Evolutionary conservation across 2,113 vertebrate genomes (phyloP).

Genomic region (Tichodroma muraria): DNA sequence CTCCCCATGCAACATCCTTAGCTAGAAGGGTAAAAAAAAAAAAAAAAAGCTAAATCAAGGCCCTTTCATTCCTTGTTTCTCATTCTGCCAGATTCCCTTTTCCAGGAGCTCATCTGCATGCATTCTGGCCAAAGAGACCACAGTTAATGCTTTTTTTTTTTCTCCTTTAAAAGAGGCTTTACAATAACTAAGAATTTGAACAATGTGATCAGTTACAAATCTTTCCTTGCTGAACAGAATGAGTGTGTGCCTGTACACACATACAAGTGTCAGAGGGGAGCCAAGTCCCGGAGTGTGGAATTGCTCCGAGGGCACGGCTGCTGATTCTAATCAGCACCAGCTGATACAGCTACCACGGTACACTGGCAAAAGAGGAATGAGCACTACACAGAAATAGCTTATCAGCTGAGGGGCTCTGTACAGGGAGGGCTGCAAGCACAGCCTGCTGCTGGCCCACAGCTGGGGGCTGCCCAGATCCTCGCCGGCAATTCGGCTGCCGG

Average conservation of each 20-base stretch:
- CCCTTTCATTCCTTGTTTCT: slow-evolving; percentile 5
- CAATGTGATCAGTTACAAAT: background rate
- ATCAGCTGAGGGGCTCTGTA: background rate
- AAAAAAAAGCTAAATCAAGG: background rate
- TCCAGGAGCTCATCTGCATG: background rate
- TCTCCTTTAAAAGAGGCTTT: background rate
- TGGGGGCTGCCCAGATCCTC: background rate
- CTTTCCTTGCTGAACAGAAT: background rate
- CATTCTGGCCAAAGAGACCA: background rate
- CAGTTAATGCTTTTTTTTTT: background rate
- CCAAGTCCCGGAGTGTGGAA: background rate
- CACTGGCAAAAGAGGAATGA: background rate
- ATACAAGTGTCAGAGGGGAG: background rate
- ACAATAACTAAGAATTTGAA: background rate
- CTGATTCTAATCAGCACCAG: too few relatives aligned
- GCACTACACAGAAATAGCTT: slow-evolving; percentile 19
- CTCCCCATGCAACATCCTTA: background rate
- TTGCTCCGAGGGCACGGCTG: background rate
- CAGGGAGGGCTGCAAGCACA: slow-evolving; percentile 10
- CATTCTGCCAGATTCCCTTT: background rate
- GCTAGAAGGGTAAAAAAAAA: background rate
- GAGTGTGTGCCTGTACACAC: background rate
- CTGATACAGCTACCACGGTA: slow-evolving; percentile 28
- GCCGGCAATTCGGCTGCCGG: background rate
- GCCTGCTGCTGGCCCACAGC: background rate